phyloP scores from a whole-genome alignment of 2,888 invertebrate species.

The Colletes collaris region DNA sequence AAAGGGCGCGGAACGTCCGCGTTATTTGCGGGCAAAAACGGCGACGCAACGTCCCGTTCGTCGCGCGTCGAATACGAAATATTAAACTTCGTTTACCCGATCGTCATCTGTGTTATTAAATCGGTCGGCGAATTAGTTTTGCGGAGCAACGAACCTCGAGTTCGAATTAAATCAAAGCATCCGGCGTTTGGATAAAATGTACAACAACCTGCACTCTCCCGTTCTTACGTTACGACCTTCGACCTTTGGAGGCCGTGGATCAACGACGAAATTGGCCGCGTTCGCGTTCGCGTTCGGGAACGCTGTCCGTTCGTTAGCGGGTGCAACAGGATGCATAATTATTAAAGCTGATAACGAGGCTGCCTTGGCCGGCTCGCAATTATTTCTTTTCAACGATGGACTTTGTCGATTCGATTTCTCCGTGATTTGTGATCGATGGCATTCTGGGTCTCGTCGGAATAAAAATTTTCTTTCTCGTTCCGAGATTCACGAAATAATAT shows the following conservation, averaged over 20 bases:
- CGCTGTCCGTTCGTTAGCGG: conserved; percentile 38
- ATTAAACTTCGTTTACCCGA: too few relatives aligned
- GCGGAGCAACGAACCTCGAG: too few relatives aligned
- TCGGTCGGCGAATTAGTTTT: too few relatives aligned
- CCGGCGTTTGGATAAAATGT: conserved; percentile 9
- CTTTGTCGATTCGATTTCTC: background rate
- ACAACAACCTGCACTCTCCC: conserved; percentile 1
- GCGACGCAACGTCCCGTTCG: background rate
- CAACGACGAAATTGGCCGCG: conserved; percentile 32
- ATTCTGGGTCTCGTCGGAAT: background rate
- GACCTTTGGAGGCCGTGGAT: conserved; percentile 48
- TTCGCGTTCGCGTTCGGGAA: conserved; percentile 24
- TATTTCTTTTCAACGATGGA: background rate
- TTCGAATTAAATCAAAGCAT: conserved; percentile 15
- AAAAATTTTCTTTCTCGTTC: too few relatives aligned
- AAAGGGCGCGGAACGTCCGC: background rate
- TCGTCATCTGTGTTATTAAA: too few relatives aligned
- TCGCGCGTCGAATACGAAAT: conserved; percentile 10
- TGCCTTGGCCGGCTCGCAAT: background rate
- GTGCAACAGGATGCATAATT: conserved; percentile 41
- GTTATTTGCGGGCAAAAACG: too few relatives aligned
- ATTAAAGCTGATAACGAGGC: conserved; percentile 31
- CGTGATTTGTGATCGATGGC: conserved; percentile 17
- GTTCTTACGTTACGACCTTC: conserved; percentile 21
- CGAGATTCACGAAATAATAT: too few relatives aligned